These are phyloP conservation scores for Cyanistes caeruleus DNA, from an alignment of 2,113 vertebrate species.

Conservation along the genomic window DNA sequence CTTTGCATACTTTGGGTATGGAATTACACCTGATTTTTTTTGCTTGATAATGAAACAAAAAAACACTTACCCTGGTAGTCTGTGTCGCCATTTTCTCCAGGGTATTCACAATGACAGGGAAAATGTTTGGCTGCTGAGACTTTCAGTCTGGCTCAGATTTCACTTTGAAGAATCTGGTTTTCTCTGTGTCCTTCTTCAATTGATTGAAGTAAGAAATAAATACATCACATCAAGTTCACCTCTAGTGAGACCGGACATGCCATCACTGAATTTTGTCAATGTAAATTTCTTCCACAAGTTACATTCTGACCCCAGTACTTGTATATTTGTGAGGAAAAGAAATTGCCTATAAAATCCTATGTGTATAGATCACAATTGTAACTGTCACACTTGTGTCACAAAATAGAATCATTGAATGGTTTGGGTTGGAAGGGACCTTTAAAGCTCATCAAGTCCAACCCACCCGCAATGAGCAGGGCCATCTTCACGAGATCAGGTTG, in stretches of 20 bases:
- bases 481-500: not conserved
- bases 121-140: not conserved
- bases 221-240: not conserved
- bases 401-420: not conserved
- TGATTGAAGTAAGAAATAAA: not conserved
- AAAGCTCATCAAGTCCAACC: not conserved
- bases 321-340: not conserved
- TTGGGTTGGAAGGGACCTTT: not conserved
- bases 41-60: not conserved
- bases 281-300: not conserved
- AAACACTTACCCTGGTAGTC: not conserved
- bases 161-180: not conserved
- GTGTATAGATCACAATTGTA: not conserved
- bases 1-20: not conserved
- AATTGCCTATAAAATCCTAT: not conserved
- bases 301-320: not conserved
- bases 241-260: not conserved
- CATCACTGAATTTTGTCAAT: not conserved
- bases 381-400: not conserved
- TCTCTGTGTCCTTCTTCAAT: not conserved
- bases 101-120: not conserved
- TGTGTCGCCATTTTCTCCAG: not conserved
- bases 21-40: not conserved
- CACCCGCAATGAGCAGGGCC: not conserved
- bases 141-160: not conserved